Evolutionary conservation across 1,140 invertebrate genomes (phyloP), one percentile per base, ranked within the genome.

Genomic region (Drosophila busckii): DNA sequence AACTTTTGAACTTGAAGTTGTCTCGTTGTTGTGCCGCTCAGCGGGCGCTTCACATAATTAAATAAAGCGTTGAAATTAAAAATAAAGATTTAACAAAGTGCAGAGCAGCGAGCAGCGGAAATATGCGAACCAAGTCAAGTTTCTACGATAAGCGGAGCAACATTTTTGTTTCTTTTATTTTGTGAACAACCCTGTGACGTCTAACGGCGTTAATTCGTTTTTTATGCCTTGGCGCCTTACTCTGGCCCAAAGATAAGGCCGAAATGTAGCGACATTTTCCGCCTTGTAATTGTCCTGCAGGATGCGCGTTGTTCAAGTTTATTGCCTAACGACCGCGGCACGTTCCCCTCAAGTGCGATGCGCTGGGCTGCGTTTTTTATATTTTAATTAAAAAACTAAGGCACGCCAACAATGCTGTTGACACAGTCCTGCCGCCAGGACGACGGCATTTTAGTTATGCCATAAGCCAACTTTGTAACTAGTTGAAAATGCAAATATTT

Each of bases 1-100:
- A 60, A 60, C 56, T 60, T 60, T 42, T 59, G 48, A 61, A 70
- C 76, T 82, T 80, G 55, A 82, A 82, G 75, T 70, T 75, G 75
- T 82, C 76, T 82, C 32, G 38, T 44, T 23, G 41, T 46, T 4
- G 20, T 35, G 2, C 22, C 32, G 4, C 6, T 60, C 55, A 44
- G 37, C 64, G 49, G 52, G 50, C 53, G 53, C 60, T 58, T 63
- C 69, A 80, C 82, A 84, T 84, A 84, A 84, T 84, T 84, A 84
- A 84, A 84, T 84, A 84, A 84, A 84, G 82, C 82, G 82, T 82
- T 84, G 82, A 84, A 84, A 84, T 84, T 84, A 84, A 84, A 84
- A 84, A 85, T 76, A 65, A 70, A 83, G 76, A 70, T 75, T 75
- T 68, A 73, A 41, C 26, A 59, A 12, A 26, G 5, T n/a, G n/a